Evolutionary conservation across 1,140 invertebrate genomes (phyloP).

Genomic region (Spodoptera frugiperda): DNA sequence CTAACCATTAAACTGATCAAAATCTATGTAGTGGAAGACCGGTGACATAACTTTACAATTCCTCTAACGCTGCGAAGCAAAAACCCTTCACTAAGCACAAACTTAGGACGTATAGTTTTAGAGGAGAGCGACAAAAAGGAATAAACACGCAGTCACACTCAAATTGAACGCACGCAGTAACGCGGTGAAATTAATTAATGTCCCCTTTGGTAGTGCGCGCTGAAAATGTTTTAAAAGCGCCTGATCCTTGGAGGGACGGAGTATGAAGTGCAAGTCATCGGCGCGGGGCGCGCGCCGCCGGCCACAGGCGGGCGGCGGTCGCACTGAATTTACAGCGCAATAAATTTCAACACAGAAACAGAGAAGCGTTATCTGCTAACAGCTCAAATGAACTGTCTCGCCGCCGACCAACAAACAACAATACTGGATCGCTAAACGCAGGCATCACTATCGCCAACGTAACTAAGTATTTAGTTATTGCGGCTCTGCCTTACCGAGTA

Average conservation of each 20-base stretch:
- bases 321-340: slow-evolving; percentile 71
- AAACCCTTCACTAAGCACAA: slow-evolving; percentile 19
- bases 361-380: slow-evolving; percentile 76
- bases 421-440: slow-evolving; percentile 57
- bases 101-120: slow-evolving; percentile 21
- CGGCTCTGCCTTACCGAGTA: slow-evolving; percentile 25
- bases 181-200: slow-evolving; percentile 82
- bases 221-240: slow-evolving; percentile 72
- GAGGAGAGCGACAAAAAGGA: slow-evolving; percentile 63
- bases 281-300: slow-evolving; percentile 52
- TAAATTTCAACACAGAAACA: slow-evolving; percentile 75
- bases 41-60: slow-evolving; percentile 13
- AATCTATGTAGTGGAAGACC: slow-evolving; percentile 24
- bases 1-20: slow-evolving; percentile 33
- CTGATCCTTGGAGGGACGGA: slow-evolving; percentile 58
- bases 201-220: slow-evolving; percentile 65
- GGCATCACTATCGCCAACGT: slow-evolving; percentile 45
- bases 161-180: slow-evolving; percentile 72
- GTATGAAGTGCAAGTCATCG: slow-evolving; percentile 75
- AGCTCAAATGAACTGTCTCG: slow-evolving; percentile 76
- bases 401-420: slow-evolving; percentile 62
- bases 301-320: neutral
- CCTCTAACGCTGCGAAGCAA: slow-evolving; percentile 17
- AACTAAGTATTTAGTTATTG: slow-evolving; percentile 42
- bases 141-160: slow-evolving; percentile 68